Evolutionary conservation across 2,113 vertebrate genomes (phyloP).

Genomic region (Thunnus maccoyii): DNA sequence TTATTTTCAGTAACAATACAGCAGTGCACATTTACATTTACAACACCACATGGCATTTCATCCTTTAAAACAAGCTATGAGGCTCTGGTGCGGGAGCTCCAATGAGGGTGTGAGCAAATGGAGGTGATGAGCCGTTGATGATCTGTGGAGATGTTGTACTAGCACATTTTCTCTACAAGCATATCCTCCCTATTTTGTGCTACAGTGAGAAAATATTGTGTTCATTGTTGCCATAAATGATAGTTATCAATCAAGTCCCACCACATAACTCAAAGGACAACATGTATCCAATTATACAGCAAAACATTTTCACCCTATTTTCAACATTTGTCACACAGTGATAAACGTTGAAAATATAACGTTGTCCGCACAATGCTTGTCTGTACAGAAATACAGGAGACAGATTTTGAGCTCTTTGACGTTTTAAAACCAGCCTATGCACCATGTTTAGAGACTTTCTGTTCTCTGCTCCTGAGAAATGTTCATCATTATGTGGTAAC

Average conservation of each 20-base stretch:
- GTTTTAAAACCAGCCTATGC: too few species aligned
- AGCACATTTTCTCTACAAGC: background rate
- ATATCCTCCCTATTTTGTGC: background rate
- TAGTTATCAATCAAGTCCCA: background rate
- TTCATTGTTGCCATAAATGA: background rate
- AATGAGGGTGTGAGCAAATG: slow-evolving; percentile 2
- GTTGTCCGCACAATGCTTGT: too few species aligned
- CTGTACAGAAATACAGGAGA: too few species aligned
- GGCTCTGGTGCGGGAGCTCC: background rate
- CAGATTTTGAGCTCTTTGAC: too few species aligned
- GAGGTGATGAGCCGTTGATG: slow-evolving; percentile 9
- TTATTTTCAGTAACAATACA: background rate
- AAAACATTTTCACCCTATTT: background rate
- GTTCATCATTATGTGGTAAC: background rate
- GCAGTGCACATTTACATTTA: background rate
- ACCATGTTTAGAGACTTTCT: too few species aligned
- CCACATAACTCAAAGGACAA: background rate
- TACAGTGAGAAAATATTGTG: background rate
- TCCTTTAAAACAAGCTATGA: background rate
- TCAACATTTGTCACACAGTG: too few species aligned
- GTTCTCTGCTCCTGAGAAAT: too few species aligned
- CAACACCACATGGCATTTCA: background rate
- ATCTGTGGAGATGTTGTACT: slow-evolving; percentile 4
- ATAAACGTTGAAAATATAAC: background rate
- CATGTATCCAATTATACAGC: background rate